Evolutionary conservation across 2,888 invertebrate species (phyloP).

Genomic region (Germaria angustata): DNA sequence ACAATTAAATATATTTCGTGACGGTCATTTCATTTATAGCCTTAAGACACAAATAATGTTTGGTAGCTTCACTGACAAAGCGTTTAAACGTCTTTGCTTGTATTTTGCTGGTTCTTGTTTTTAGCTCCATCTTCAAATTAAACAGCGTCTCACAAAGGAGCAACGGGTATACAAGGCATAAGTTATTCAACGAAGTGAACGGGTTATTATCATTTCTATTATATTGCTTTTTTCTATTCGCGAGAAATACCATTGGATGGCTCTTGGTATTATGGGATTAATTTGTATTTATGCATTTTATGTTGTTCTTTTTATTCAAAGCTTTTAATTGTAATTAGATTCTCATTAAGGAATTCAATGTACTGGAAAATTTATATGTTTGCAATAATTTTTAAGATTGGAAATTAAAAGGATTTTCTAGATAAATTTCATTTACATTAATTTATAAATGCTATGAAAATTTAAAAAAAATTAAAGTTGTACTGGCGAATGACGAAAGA

Average conservation of each 20-base stretch:
- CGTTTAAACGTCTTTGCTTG: conserved; percentile 11
- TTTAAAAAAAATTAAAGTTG: too few relatives aligned
- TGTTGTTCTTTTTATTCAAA: conserved; percentile 27
- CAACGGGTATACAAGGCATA: conserved; percentile 43
- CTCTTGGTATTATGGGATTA: conserved; percentile 53
- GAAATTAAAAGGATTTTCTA: conserved; percentile 32
- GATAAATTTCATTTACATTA: conserved; percentile 1
- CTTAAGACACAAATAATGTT: conserved; percentile 70
- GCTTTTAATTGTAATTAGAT: conserved; percentile 57
- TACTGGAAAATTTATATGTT: conserved; percentile 60
- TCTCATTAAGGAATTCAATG: conserved; percentile 48
- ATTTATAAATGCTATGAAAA: not conserved
- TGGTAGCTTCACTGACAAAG: conserved; percentile 37
- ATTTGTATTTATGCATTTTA: conserved; percentile 59
- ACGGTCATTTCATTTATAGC: conserved; percentile 70
- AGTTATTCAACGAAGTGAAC: conserved; percentile 52
- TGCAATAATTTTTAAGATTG: conserved; percentile 23
- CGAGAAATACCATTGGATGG: not conserved
- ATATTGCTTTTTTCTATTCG: not conserved
- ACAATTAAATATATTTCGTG: conserved; percentile 63
- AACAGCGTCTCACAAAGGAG: conserved; percentile 25
- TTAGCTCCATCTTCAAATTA: not conserved
- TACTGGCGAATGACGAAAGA: too few relatives aligned
- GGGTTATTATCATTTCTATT: conserved; percentile 52
- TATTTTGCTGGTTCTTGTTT: conserved; percentile 35